phyloP scores from a whole-genome alignment of 2,888 invertebrate species.

The Tiliacea citrago region DNA sequence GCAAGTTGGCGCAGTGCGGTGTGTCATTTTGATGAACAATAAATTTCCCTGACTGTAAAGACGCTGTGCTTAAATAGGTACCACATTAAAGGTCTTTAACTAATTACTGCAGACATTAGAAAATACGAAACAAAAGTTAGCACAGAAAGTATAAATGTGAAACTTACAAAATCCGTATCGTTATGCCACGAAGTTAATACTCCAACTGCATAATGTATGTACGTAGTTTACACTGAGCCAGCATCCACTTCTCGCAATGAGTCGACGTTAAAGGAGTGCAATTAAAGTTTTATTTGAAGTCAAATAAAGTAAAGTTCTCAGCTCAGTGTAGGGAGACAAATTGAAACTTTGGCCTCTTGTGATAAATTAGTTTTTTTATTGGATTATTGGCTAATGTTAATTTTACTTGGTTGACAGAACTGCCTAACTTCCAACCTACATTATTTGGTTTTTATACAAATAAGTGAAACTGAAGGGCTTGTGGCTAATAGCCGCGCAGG shows the following conservation, averaged over 20 bases:
- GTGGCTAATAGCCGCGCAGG: no score
- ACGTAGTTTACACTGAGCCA: conserved; percentile 22
- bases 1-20: not conserved
- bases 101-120: not conserved
- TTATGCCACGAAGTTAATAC: conserved; percentile 25
- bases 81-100: not conserved
- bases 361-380: conserved; percentile 24
- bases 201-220: conserved; percentile 40
- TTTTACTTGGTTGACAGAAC: not conserved
- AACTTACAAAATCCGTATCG: conserved; percentile 18
- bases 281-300: conserved; percentile 63
- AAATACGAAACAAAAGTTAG: conserved; percentile 10
- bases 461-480: no score
- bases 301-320: conserved; percentile 29
- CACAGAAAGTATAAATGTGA: not conserved
- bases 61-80: not conserved
- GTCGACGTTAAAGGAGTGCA: conserved; percentile 54
- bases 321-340: conserved; percentile 55
- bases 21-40: not conserved
- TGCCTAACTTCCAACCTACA: not conserved
- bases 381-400: no score
- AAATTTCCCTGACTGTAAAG: not conserved
- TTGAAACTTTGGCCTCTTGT: conserved; percentile 50
- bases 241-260: conserved; percentile 46
- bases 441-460: not conserved